Percentiles rank a stretch among this genome's conserved stretches.
Conservation (phyloP, 1,140 invertebrate species). For the Sycophaga agraensis region DNA sequence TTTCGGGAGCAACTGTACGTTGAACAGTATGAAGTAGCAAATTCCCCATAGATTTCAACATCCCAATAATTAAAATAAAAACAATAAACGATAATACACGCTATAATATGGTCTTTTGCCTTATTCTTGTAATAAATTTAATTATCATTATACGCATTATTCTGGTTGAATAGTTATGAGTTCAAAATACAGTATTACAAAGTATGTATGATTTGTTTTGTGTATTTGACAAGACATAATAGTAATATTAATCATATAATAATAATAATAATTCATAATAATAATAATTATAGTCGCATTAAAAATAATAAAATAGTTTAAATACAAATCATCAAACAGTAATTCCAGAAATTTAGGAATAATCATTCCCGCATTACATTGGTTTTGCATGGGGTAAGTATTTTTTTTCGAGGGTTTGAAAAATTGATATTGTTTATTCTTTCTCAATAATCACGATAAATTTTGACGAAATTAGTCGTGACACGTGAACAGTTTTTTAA, state of each 20-base stretch:
- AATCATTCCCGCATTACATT: constrained; percentile 3
- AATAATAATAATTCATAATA: constrained; percentile 28
- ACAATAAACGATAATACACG: constrained; percentile 27
- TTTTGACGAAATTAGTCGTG: constrained; percentile 21
- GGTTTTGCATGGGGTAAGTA: constrained; percentile 37
- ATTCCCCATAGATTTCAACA: constrained; percentile 34
- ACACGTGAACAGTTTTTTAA: constrained; percentile 25
- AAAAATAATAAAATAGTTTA: constrained; percentile 55
- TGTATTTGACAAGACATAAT: constrained; percentile 30
- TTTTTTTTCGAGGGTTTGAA: constrained; percentile 39
- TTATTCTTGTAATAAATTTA: constrained; percentile 15
- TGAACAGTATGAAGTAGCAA: constrained; percentile 43
- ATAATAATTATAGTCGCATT: constrained; percentile 44
- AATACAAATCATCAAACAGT: constrained; percentile 52
- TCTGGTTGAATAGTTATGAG: constrained; percentile 13
- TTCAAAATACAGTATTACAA: constrained; percentile 27
- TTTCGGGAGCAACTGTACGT: constrained; percentile 40
- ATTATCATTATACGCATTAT: constrained; percentile 11
- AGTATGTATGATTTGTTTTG: constrained; percentile 26
- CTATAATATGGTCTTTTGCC: constrained; percentile 9
- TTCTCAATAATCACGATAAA: constrained; percentile 24
- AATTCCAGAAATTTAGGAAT: constrained; percentile 39
- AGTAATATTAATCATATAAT: constrained; percentile 23
- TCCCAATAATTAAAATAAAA: constrained; percentile 32
- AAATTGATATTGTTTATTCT: constrained; percentile 24